Conservation (phyloP, 2,888 invertebrate genomes). For the Tryphoninae sp. region DNA sequence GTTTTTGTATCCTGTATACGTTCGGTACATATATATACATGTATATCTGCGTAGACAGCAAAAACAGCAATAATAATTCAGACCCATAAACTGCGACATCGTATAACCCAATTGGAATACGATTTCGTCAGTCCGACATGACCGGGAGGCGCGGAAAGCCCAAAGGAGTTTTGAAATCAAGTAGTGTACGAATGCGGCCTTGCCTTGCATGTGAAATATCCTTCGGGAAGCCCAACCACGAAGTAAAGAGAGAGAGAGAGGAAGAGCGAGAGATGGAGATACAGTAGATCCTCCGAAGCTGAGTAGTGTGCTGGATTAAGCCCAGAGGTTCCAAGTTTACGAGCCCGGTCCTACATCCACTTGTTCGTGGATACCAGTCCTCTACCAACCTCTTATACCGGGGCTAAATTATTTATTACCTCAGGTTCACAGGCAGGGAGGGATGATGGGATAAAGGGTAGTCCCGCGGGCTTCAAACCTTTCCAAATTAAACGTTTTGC, state of each 20-base stretch:
- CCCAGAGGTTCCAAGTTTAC: slow-evolving; percentile 59
- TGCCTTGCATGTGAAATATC: slow-evolving; percentile 57
- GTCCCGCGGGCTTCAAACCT: slow-evolving; percentile 58
- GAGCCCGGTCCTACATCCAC: slow-evolving; percentile 56
- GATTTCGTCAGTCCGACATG: slow-evolving; percentile 59
- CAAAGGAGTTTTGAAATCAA: slow-evolving; percentile 41
- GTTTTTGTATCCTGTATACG: slow-evolving; percentile 20
- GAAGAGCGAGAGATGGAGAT: background rate
- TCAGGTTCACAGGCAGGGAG: slow-evolving; percentile 47
- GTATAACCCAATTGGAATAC: slow-evolving; percentile 65
- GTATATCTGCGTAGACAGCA: slow-evolving; percentile 29
- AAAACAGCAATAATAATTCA: slow-evolving; percentile 62
- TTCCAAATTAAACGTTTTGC: slow-evolving; percentile 65
- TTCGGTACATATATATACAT: slow-evolving; percentile 21
- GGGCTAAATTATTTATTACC: slow-evolving; percentile 66
- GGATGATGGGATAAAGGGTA: slow-evolving; percentile 63
- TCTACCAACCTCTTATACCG: slow-evolving; percentile 39
- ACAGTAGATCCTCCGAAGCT: slow-evolving; percentile 30
- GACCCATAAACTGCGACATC: slow-evolving; percentile 58
- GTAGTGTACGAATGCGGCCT: slow-evolving; percentile 30
- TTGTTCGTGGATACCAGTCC: slow-evolving; percentile 50
- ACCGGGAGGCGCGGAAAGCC: slow-evolving; percentile 47
- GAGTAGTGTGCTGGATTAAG: slow-evolving; percentile 63
- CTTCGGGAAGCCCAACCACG: slow-evolving; percentile 15
- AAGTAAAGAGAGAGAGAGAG: background rate